These are phyloP conservation scores for Apis florea DNA, from an alignment of 1,140 invertebrate genomes.

Conservation along the genomic window DNA sequence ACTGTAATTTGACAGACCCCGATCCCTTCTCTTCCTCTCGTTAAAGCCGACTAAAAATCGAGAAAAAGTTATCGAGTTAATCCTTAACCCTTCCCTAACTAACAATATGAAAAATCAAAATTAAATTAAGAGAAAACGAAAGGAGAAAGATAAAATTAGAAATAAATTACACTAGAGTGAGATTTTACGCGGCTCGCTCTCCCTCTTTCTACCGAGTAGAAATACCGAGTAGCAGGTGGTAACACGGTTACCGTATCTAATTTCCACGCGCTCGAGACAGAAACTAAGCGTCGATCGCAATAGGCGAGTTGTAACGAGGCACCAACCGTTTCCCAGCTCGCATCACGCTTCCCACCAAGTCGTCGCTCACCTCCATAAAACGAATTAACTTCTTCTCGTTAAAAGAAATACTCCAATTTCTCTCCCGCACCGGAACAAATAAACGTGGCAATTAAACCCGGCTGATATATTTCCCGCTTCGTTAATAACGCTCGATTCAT, in stretches of 20 bases:
- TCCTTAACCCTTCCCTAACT: no score
- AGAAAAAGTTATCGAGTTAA: no score
- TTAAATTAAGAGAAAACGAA: no score
- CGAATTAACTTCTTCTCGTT: neutral
- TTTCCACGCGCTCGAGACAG: neutral
- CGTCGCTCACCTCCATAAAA: neutral
- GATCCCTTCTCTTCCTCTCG: no score
- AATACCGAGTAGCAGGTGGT: neutral
- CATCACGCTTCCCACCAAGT: neutral
- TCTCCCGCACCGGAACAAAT: neutral
- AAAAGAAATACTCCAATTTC: slow-evolving; percentile 6
- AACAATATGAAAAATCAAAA: no score
- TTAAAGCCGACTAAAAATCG: no score
- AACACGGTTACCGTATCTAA: slow-evolving; percentile 15
- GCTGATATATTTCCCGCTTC: neutral
- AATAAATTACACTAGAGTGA: no score
- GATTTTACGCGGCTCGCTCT: no score
- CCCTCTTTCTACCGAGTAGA: neutral
- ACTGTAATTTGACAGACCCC: no score
- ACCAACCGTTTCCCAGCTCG: neutral
- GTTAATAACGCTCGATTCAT: neutral
- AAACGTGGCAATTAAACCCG: neutral
- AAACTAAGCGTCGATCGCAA: slow-evolving; percentile 30
- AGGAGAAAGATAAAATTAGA: no score
- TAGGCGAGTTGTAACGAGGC: slow-evolving; percentile 10